Base-by-base conservation (phyloP, 1,140 invertebrate species). In the Temnothorax curvispinosus region DNA sequence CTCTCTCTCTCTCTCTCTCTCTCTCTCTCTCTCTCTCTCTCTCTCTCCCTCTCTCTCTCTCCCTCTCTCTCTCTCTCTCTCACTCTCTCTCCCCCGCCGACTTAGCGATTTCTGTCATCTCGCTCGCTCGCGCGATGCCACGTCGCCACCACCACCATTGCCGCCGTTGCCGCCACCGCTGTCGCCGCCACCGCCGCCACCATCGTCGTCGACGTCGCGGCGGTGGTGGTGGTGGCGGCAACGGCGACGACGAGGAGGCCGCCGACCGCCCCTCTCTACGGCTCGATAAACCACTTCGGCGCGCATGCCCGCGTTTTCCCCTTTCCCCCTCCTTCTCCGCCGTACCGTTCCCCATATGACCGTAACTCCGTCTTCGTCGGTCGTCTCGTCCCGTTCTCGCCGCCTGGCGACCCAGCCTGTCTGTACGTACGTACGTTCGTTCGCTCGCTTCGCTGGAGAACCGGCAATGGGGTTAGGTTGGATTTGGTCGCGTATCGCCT, bases 381-480 rank as follows among this genome's bases (percentile, higher is more conserved):
- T 35, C 38, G 62, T 6, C 3, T 35, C 38, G 62, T 6, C 3
- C 38, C 38, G 1, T 82, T 56, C 52, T 27, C 47, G 77, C 72
- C 67, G 89, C 76, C 72, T 72, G 65, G 78, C 87, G 87, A 88
- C 84, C 65, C 90, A 80, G 86, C 81, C 77, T 89, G 84, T 71
- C 58, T 65, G 65, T 18, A 38, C 38, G 32, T 38, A 7, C n/a
- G 27, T 27, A 1, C 27, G 27, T 27, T 27, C 27, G 56, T 60
- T 38, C 11, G 64, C 80, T 54, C 47, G 60, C 87, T 87, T 85
- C 87, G 90, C 89, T 92, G 92, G 91, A 94, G 93, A 94, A 94
- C 93, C 93, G 94, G 94, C 94, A 93, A 91, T 92, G 92, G 90
- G 91, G 94, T 94, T 92, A 85, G 87, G 89, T 87, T 91, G 87